Conservation (phyloP, 2,797 vertebrate species). For the Sebastes baramenuke region DNA sequence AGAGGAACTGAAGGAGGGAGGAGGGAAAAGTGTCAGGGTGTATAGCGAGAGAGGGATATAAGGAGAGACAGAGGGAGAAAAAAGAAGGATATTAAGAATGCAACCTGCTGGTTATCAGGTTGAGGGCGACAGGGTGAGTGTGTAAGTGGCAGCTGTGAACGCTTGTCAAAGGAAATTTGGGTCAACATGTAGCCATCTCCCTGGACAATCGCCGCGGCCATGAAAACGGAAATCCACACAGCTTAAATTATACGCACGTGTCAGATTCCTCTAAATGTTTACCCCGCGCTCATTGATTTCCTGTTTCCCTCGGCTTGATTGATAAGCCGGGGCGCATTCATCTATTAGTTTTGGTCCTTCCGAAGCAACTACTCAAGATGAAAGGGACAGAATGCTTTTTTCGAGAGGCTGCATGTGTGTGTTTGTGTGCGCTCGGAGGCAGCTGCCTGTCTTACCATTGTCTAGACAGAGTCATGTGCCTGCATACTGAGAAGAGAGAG, state of each 20-base stretch:
- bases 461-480: conserved; percentile 74
- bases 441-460: conserved; percentile 71
- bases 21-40: conserved; percentile 6
- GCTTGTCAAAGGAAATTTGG: conserved; percentile 64
- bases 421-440: conserved; percentile 48
- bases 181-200: conserved; percentile 54
- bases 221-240: conserved; percentile 40
- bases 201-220: conserved; percentile 20
- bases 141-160: conserved; percentile 70
- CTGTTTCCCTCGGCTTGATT: conserved; percentile 47
- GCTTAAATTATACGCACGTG: conserved; percentile 37
- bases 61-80: conserved; percentile 9
- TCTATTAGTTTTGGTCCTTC: conserved; percentile 63
- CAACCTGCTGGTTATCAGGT: conserved; percentile 55
- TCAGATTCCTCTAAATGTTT: conserved; percentile 46
- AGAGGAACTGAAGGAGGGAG: background rate
- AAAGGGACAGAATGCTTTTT: conserved; percentile 44
- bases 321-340: conserved; percentile 57
- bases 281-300: conserved; percentile 59
- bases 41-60: background rate
- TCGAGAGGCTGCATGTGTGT: background rate
- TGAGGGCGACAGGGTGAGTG: conserved; percentile 37
- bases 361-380: conserved; percentile 45
- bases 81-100: conserved; percentile 29
- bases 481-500: conserved; percentile 72